Evolutionary conservation across 1,140 invertebrate species (phyloP), one percentile per base, ranked within the genome.

Genomic region (Saccostrea glomerata): DNA sequence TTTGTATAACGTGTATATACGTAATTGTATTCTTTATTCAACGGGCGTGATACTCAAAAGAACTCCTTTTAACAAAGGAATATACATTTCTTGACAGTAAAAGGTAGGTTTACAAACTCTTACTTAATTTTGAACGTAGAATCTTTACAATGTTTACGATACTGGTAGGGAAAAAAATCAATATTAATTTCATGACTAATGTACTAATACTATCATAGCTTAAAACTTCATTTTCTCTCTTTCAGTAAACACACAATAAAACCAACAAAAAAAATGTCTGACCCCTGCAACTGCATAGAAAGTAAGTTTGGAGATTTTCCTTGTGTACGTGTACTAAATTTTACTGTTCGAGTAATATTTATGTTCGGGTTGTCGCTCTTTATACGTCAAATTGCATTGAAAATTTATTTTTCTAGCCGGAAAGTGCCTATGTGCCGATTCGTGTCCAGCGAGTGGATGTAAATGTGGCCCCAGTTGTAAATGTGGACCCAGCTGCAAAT

Each of bases 1-100:
- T 30, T 77, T 77, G 70, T 77, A 77, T 77, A 63, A 77, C 70
- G 70, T 77, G 70, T 77, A 63, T n/a, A 15, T 36, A 15, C 25
- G 17, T 15, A 77, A 36, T 36, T 60, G 13, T 73, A 73, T 73
- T 6, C 23, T 73, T 30, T 73, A 73, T 73, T 73, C 66, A 73
- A 25, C 9, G 9, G 3, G 66, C 25, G n/a, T 25, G n/a, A 15
- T 13, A 25, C 23, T 13, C 23, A 23, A 5, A 23, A 7, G 0
- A 13, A 13, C 20, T 13, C 58, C 58, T 60, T 47, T 47, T 47
- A 47, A 9, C 1, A 60, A 20, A 20, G 20, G 30, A 36, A 36
- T 36, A 11, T 60, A 12, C 20, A 60, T 20, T 60, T 36, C 30
- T 36, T 2, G 30, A 36, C 30, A 36, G 30, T 36, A 36, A 36